Evolutionary conservation across 2,113 vertebrate species (phyloP).

Genomic region (Phalacrocorax brasilianus): DNA sequence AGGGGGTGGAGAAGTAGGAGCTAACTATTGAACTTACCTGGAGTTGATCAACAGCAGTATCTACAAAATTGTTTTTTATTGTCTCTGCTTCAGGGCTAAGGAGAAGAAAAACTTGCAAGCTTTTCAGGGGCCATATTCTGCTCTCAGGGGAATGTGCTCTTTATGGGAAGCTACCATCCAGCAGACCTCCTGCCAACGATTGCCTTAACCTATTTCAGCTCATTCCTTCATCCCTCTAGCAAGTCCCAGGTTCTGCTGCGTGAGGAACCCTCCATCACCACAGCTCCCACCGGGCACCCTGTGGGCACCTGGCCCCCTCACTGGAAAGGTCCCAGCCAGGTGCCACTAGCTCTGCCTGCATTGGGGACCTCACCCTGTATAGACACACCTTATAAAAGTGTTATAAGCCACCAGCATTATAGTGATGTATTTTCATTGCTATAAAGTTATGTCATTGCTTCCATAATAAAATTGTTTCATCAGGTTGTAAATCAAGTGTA

Average conservation of each 20-base stretch:
- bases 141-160: background rate
- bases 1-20: background rate
- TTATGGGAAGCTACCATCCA: background rate
- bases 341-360: background rate
- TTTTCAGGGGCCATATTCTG: background rate
- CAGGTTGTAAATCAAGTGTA: background rate
- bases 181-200: background rate
- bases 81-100: background rate
- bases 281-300: background rate
- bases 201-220: background rate
- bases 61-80: background rate
- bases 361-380: background rate
- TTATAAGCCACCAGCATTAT: background rate
- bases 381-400: background rate
- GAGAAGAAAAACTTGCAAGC: background rate
- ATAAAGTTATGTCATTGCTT: conserved; percentile 25
- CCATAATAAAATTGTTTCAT: background rate
- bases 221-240: accelerated
- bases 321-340: background rate
- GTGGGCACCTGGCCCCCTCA: accelerated
- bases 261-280: background rate
- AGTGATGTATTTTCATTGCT: background rate
- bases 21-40: background rate
- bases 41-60: background rate
- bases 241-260: background rate